Evolutionary conservation across 2,888 invertebrate species (phyloP), one percentile per base, ranked within the genome.

Genomic region (Melinaea marsaeus): DNA sequence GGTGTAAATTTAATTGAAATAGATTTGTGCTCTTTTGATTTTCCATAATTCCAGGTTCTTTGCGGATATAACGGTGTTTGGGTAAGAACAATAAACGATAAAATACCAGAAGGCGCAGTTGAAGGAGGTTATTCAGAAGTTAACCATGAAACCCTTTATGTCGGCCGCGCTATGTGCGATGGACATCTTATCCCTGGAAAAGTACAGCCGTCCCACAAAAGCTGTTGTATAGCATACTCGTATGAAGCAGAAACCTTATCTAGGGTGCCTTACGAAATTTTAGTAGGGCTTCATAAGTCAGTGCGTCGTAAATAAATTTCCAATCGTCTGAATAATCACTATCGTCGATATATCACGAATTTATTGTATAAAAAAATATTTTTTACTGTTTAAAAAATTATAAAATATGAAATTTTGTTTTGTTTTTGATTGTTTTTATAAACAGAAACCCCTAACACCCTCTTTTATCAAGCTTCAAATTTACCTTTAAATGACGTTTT

Each of bases 161-260:
- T 94, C 0, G 93, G 93, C 9, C 55, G 37, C 9, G 13, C n/a
- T 56, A n/a, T 13, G 57, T 35, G 56, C 76, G 93, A 94, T 72
- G 95, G 94, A 47, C 94, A 92, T 56, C 80, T 95, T 11, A 91
- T 95, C 73, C 95, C 95, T 61, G 95, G 95, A 47, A 95, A 95
- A 83, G 78, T 74, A 3, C 68, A 70, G n/a, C 66, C 72, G 2
- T 92, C 94, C 34, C 95, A 95, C 75, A 93, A 93, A 47, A 92
- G 92, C 0, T 92, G 93, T 67, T 95, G 95, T 76, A 83, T 95
- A 13, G 86, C 95, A 58, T 95, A 61, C 54, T 48, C 70, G 22
- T 22, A 35, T 69, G 67, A 3, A 55, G 59, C 34, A 71, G 70
- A 57, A 56, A 72, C 13, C 1, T 59, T 65, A 55, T 60, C 59